These are phyloP conservation scores for Bellardia bayeri DNA, from an alignment of 2,888 invertebrate species.

Conservation along the genomic window DNA sequence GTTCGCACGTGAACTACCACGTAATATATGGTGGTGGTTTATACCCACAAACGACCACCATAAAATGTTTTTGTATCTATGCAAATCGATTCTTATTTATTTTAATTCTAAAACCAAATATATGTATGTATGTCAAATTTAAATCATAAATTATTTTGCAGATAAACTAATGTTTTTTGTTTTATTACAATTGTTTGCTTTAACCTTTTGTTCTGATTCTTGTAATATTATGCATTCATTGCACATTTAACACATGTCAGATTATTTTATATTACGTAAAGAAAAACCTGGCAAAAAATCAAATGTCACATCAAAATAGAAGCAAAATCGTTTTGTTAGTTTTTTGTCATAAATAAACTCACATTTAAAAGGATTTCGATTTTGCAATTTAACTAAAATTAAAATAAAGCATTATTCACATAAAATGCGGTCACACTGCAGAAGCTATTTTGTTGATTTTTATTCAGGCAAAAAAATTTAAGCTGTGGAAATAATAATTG, in stretches of 20 bases:
- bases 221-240: neutral
- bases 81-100: no score
- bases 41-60: neutral
- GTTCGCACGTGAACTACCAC: no score
- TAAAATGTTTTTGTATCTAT: no score
- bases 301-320: slow-evolving; percentile 20
- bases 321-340: neutral
- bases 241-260: neutral
- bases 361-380: neutral
- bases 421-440: no score
- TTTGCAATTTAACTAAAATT: neutral
- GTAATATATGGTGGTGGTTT: no score
- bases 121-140: neutral
- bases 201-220: neutral
- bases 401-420: neutral
- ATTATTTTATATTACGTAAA: neutral
- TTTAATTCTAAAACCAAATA: no score
- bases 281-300: neutral
- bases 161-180: neutral
- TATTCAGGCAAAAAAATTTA: no score
- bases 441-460: no score
- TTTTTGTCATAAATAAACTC: slow-evolving; percentile 1
- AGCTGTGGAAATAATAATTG: no score
- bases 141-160: slow-evolving; percentile 17
- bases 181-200: no score